These are phyloP conservation scores for Nematostella vectensis DNA, from an alignment of 92 coral and sea anemone species.

Conservation along the genomic window DNA sequence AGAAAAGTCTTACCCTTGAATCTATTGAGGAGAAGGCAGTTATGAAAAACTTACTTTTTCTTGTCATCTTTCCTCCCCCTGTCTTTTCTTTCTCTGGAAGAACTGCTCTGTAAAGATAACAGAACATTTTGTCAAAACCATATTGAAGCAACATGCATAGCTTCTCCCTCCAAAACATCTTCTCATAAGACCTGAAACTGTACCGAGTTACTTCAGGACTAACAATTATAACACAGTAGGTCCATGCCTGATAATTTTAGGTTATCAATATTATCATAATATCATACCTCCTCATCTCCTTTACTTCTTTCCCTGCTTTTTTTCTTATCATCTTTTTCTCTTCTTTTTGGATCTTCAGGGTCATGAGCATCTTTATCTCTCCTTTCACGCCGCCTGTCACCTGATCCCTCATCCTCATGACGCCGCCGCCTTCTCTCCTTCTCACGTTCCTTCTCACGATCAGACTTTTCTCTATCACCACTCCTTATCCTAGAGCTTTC, in stretches of 20 bases:
- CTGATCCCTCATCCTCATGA: constrained; percentile 4
- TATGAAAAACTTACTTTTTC: background rate
- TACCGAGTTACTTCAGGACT: too few relatives aligned
- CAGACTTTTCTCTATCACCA: constrained; percentile 22
- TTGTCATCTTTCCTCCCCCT: constrained; percentile 12
- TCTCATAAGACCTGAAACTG: too few relatives aligned
- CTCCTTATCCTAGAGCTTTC: constrained; percentile 32
- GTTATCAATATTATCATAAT: too few relatives aligned
- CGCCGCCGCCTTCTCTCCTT: constrained; percentile 17
- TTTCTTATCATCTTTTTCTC: constrained; percentile 4
- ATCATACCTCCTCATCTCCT: constrained; percentile 42
- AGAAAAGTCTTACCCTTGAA: too few relatives aligned
- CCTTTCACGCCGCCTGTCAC: constrained; percentile 5
- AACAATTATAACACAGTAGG: too few relatives aligned
- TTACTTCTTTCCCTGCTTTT: constrained; percentile 20
- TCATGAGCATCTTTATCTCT: constrained; percentile 13
- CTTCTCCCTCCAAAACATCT: too few relatives aligned
- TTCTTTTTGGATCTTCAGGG: constrained; percentile 11
- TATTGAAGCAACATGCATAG: too few relatives aligned
- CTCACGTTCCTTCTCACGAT: constrained; percentile 6
- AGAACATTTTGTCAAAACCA: too few relatives aligned
- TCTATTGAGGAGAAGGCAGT: background rate
- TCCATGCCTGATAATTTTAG: too few relatives aligned
- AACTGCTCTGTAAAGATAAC: too few relatives aligned
- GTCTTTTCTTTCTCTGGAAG: constrained; percentile 18